phyloP scores from a whole-genome alignment of 2,888 invertebrate genomes.

The Amphipoea lucens region DNA sequence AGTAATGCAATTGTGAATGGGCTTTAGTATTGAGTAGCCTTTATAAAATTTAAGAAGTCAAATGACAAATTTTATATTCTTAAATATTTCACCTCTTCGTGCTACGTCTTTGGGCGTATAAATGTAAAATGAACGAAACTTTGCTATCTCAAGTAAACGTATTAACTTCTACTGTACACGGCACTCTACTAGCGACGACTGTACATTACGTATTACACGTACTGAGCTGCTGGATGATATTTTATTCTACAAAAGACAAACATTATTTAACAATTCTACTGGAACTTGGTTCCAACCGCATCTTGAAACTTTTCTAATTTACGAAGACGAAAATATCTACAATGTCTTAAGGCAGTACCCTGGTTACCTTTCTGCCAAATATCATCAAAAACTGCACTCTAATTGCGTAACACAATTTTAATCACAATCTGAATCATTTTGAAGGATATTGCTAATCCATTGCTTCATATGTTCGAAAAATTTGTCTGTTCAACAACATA shows the following conservation, averaged over 20 bases:
- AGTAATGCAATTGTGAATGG: not conserved
- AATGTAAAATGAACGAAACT: slow-evolving; percentile 49
- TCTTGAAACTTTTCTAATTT: not conserved
- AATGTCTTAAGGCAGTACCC: not conserved
- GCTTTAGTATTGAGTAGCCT: not conserved
- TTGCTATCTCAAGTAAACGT: slow-evolving; percentile 32
- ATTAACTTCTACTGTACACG: slow-evolving; percentile 37
- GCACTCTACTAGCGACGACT: slow-evolving; percentile 18
- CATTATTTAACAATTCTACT: slow-evolving; percentile 23
- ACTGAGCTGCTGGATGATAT: slow-evolving; percentile 22
- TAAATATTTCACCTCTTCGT: slow-evolving; percentile 1
- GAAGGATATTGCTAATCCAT: not conserved
- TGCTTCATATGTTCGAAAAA: not conserved
- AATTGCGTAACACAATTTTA: not conserved
- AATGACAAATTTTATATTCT: not conserved
- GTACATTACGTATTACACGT: slow-evolving; percentile 37
- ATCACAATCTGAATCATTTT: not conserved
- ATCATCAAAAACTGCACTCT: not conserved
- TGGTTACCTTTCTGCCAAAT: not conserved
- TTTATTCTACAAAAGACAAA: slow-evolving; percentile 28
- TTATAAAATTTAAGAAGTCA: not conserved
- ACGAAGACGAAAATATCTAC: not conserved
- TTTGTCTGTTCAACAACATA: too few species aligned
- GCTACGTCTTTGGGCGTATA: slow-evolving; percentile 20
- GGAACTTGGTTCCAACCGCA: slow-evolving; percentile 1